phyloP scores from a whole-genome alignment of 2,113 vertebrate species.

The Cololabis saira region DNA sequence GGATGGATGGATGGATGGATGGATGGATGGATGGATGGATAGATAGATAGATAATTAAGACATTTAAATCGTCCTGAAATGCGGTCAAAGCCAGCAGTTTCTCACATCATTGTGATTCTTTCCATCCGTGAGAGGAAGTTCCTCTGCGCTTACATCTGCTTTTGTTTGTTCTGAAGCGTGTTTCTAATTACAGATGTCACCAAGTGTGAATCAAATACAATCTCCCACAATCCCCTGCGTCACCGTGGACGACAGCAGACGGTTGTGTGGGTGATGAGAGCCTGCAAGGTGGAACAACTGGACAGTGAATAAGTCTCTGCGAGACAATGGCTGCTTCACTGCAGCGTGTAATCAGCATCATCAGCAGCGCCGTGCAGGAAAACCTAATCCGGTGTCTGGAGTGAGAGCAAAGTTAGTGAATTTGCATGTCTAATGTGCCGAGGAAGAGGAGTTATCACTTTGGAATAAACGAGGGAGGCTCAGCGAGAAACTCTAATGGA shows the following conservation, averaged over 20 bases:
- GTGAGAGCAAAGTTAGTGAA: not conserved
- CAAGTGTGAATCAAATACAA: slow-evolving; percentile 30
- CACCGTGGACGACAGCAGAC: slow-evolving; percentile 2
- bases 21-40: no score
- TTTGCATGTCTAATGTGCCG: not conserved
- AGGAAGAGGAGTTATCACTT: not conserved
- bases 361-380: slow-evolving; percentile 1
- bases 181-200: slow-evolving; percentile 31
- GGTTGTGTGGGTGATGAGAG: slow-evolving; percentile 10
- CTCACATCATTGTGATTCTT: not conserved
- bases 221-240: not conserved
- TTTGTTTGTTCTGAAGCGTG: not conserved
- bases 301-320: slow-evolving; percentile 30
- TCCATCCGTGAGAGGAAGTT: not conserved
- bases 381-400: not conserved
- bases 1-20: no score
- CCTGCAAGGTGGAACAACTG: slow-evolving; percentile 14
- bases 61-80: no score
- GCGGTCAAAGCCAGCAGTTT: no score
- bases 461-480: not conserved
- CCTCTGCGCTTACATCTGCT: not conserved
- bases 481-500: no score
- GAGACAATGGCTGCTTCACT: slow-evolving; percentile 21
- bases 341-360: slow-evolving; percentile 21
- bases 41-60: no score